Percentiles rank a stretch among this genome's conserved stretches.
These are phyloP conservation scores for Acrobasis repandana DNA, from an alignment of 2,888 invertebrate species.

Conservation along the genomic window DNA sequence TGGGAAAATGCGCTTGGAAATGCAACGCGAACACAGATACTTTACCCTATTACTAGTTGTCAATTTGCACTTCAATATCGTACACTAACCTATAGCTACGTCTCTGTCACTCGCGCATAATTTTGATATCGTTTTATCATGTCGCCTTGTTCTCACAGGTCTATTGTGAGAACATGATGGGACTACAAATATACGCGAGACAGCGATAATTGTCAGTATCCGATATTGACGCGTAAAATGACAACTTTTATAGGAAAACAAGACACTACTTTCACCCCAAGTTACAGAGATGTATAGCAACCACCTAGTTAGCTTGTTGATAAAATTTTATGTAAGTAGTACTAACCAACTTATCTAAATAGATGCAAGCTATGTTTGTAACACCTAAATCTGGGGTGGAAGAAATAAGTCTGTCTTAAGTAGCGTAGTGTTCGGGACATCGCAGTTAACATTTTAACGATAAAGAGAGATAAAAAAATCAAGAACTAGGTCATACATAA, in stretches of 20 bases:
- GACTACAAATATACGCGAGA: not conserved
- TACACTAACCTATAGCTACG: not conserved
- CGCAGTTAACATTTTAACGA: slow-evolving; percentile 20
- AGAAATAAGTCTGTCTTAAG: not conserved
- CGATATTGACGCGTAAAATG: not conserved
- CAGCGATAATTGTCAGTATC: not conserved
- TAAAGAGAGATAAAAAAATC: slow-evolving; percentile 35
- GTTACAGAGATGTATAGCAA: not conserved
- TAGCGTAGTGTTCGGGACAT: not conserved
- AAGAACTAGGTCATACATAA: slow-evolving; percentile 35
- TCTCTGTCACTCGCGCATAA: not conserved
- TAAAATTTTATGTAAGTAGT: not conserved
- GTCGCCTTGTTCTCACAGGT: not conserved
- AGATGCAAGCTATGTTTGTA: not conserved
- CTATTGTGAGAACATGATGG: not conserved
- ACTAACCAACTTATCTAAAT: not conserved
- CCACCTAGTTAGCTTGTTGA: no score
- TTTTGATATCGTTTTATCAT: not conserved
- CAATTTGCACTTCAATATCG: not conserved
- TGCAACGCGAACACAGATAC: not conserved
- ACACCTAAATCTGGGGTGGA: not conserved
- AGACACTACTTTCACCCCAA: not conserved
- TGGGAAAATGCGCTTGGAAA: not conserved
- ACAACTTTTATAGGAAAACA: not conserved
- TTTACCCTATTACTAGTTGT: not conserved